These are phyloP conservation scores for Alca torda DNA, from an alignment of 2,797 vertebrate species.

Conservation along the genomic window DNA sequence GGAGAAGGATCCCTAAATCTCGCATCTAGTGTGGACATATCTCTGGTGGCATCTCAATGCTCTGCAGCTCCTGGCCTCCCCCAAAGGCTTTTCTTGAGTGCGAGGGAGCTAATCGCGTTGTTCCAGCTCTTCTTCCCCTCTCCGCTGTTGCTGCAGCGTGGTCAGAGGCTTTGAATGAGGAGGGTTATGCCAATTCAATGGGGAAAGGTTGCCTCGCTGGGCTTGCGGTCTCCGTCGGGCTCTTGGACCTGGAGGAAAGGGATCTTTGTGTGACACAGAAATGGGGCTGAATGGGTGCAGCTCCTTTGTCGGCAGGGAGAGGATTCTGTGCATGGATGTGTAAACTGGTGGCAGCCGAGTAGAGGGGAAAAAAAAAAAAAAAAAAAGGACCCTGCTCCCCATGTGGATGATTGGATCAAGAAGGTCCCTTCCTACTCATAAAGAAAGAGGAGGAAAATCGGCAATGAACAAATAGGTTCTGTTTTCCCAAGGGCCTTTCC, in stretches of 20 bases:
- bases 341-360: accelerated
- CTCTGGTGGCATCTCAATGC: neutral
- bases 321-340: neutral
- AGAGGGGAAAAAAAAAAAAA: neutral
- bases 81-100: neutral
- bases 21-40: accelerated
- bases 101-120: accelerated
- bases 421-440: neutral
- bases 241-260: neutral
- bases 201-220: neutral
- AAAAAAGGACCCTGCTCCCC: neutral
- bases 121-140: neutral
- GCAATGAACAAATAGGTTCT: neutral
- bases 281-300: neutral
- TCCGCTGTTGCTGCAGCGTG: accelerated
- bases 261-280: neutral
- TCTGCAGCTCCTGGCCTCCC: neutral
- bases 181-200: accelerated
- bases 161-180: neutral
- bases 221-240: accelerated
- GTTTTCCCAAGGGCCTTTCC: neutral
- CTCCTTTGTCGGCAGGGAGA: accelerated
- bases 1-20: neutral
- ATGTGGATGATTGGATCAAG: neutral
- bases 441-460: neutral